These are phyloP conservation scores for Sebastes iracundus DNA, from an alignment of 2,797 vertebrate species.

Conservation along the genomic window DNA sequence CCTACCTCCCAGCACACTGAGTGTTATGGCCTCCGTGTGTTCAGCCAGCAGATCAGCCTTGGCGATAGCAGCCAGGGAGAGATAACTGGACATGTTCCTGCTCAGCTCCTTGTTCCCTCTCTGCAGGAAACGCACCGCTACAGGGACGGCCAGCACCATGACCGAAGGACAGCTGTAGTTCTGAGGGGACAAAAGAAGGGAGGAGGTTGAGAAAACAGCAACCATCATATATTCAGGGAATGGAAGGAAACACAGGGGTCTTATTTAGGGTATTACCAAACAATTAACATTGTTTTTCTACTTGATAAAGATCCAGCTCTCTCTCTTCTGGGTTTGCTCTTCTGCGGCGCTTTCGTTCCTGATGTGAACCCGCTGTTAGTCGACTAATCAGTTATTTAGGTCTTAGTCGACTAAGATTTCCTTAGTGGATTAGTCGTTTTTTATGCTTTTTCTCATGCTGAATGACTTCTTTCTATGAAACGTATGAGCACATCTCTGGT, in stretches of 20 bases:
- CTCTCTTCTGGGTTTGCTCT: background rate
- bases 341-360: no score
- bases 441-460: no score
- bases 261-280: background rate
- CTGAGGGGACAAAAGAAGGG: slow-evolving; percentile 68
- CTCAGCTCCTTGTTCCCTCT: slow-evolving; percentile 90
- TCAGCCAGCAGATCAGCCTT: slow-evolving; percentile 90
- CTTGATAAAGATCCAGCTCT: background rate
- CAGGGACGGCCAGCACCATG: slow-evolving; percentile 92
- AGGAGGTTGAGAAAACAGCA: background rate
- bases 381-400: no score
- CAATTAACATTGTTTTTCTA: background rate
- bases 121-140: slow-evolving; percentile 94
- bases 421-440: no score
- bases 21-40: slow-evolving; percentile 89
- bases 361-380: no score
- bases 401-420: no score
- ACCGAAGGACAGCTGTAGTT: slow-evolving; percentile 91
- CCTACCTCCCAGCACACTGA: slow-evolving; percentile 92
- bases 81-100: slow-evolving; percentile 95
- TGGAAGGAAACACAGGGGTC: background rate
- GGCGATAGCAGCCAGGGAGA: slow-evolving; percentile 92
- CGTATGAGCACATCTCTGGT: no score
- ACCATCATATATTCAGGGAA: background rate
- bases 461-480: no score